Evolutionary conservation across 2,113 vertebrate species (phyloP).

Genomic region (Brienomyrus brachyistius): DNA sequence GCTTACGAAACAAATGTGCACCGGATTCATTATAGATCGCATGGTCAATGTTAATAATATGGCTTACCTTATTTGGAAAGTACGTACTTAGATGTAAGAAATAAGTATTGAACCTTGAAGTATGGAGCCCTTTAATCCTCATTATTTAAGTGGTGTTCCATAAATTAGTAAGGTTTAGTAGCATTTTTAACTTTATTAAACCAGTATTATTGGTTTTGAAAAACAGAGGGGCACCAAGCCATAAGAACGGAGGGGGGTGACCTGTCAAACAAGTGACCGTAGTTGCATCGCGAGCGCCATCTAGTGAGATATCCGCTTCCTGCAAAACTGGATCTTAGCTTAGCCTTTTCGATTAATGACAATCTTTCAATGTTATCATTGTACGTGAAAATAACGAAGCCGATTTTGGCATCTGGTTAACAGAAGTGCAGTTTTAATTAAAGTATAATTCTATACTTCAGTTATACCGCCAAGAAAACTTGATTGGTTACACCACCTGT

Average conservation of each 20-base stretch:
- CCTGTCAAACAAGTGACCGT: not conserved
- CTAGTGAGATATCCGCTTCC: not conserved
- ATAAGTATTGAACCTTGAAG: not conserved
- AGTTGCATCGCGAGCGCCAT: conserved; percentile 19
- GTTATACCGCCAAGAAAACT: not conserved
- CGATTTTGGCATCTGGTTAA: not conserved
- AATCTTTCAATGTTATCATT: not conserved
- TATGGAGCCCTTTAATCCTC: not conserved
- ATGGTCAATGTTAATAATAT: not conserved
- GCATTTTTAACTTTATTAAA: not conserved
- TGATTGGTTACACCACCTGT: not conserved
- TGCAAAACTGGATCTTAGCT: not conserved
- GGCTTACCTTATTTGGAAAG: not conserved
- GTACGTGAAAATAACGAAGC: not conserved
- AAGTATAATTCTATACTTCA: not conserved
- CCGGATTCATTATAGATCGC: not conserved
- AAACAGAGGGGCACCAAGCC: not conserved
- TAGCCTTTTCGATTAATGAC: not conserved
- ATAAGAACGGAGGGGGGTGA: not conserved
- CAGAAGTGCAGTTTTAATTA: not conserved
- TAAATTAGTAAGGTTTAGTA: not conserved
- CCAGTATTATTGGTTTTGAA: not conserved
- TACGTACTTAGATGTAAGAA: not conserved
- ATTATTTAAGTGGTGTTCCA: not conserved
- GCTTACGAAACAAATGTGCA: not conserved